Percentiles rank a stretch among this genome's conserved stretches.
phyloP scores from a whole-genome alignment of 35 echinoderm and acorn worm genomes.

The Apostichopus parvimensis region DNA sequence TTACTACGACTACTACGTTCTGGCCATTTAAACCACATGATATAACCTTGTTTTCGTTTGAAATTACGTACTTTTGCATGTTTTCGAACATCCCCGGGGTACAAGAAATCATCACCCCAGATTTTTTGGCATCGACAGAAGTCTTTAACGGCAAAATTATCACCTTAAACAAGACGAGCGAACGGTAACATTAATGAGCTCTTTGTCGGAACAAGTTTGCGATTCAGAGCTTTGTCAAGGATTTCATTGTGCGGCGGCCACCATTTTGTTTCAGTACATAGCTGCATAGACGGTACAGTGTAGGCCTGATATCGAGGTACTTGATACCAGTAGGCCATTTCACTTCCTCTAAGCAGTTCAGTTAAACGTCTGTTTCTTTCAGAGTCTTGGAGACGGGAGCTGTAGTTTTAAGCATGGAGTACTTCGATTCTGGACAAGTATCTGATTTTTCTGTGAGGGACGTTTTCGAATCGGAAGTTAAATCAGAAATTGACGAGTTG shows the following conservation, averaged over 20 bases:
- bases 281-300: neutral
- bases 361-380: conserved; percentile 1
- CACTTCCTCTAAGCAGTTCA: neutral
- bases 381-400: neutral
- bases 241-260: conserved; percentile 53
- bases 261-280: conserved; percentile 37
- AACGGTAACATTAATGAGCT: neutral
- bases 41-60: conserved; percentile 36
- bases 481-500: conserved; percentile 89
- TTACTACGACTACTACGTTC: conserved; percentile 74
- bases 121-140: conserved; percentile 31
- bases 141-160: conserved; percentile 11
- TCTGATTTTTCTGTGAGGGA: conserved; percentile 82
- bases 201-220: conserved; percentile 34
- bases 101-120: neutral
- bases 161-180: conserved; percentile 1
- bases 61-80: conserved; percentile 57
- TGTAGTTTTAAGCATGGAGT: conserved; percentile 69
- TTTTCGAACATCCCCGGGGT: conserved; percentile 7
- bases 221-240: conserved; percentile 38
- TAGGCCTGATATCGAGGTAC: neutral
- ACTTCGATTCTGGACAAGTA: conserved; percentile 64
- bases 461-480: conserved; percentile 91
- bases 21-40: conserved; percentile 53
- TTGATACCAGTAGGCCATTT: no score